phyloP scores from a whole-genome alignment of 2,888 invertebrate genomes.

The Platynereis dumerilii region DNA sequence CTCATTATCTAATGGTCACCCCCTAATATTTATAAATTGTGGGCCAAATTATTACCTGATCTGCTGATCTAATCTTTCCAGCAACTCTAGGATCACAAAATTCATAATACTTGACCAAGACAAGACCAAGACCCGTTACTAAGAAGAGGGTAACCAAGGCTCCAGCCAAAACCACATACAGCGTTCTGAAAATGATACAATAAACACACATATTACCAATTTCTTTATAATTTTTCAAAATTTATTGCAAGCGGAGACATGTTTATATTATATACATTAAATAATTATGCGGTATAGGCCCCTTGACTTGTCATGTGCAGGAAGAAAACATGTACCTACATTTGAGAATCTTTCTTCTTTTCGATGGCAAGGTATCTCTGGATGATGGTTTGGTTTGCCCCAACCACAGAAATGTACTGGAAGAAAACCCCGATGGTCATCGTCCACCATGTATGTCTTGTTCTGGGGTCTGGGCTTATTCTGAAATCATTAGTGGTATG shows the following conservation, averaged over 20 bases:
- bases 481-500: slow-evolving; percentile 28
- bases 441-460: slow-evolving; percentile 86
- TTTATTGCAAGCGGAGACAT: no score
- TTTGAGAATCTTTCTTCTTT: slow-evolving; percentile 28
- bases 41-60: slow-evolving; percentile 30
- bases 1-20: no score
- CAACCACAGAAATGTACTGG: slow-evolving; percentile 89
- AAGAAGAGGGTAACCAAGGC: slow-evolving; percentile 41
- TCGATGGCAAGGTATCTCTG: slow-evolving; percentile 35
- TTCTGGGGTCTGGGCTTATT: slow-evolving; percentile 79
- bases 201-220: no score
- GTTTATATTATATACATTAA: no score
- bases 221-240: no score
- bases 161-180: slow-evolving; percentile 43
- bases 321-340: slow-evolving; percentile 29
- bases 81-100: slow-evolving; percentile 33
- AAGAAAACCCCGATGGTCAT: slow-evolving; percentile 84
- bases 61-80: slow-evolving; percentile 27
- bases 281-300: no score
- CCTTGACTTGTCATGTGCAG: no score
- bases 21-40: no score
- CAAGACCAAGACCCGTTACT: slow-evolving; percentile 36
- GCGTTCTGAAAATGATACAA: slow-evolving; percentile 43
- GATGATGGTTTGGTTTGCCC: slow-evolving; percentile 80
- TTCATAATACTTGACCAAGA: slow-evolving; percentile 40